phyloP scores from a whole-genome alignment of 1,140 invertebrate genomes.

The Aphaenogaster floridana region DNA sequence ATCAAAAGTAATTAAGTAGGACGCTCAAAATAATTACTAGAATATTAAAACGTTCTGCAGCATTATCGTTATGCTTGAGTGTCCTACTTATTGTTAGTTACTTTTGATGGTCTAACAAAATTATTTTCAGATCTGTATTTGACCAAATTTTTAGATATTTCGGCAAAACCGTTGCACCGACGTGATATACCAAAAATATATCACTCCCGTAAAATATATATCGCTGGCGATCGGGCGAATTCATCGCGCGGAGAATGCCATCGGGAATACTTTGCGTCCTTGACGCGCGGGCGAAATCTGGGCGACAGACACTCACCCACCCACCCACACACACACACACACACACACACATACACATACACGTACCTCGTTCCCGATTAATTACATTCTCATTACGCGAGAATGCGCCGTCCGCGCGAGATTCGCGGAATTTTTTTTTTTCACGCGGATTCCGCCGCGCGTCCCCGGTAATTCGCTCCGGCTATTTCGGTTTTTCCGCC shows the following conservation, averaged over 20 bases:
- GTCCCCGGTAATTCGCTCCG: constrained; percentile 22
- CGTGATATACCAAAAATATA: not conserved
- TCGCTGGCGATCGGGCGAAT: not conserved
- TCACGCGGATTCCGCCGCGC: constrained; percentile 13
- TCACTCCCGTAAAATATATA: not conserved
- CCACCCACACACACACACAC: too few species aligned
- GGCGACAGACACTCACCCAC: not conserved
- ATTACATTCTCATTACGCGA: constrained; percentile 58
- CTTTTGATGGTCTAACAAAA: too few species aligned
- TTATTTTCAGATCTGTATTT: too few species aligned
- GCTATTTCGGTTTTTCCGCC: constrained; percentile 40
- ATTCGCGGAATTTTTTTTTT: constrained; percentile 53
- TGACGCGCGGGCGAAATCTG: not conserved
- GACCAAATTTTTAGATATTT: too few species aligned
- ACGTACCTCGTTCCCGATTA: constrained; percentile 1
- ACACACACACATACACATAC: not conserved
- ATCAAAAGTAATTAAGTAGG: too few species aligned
- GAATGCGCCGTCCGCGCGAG: not conserved
- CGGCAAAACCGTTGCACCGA: too few species aligned
- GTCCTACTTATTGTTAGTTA: too few species aligned
- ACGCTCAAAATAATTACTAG: too few species aligned
- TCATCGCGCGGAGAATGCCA: constrained; percentile 13
- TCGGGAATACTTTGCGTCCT: constrained; percentile 24
- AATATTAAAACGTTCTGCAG: too few species aligned
- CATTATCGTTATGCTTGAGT: too few species aligned